Evolutionary conservation across 2,888 invertebrate species (phyloP), one percentile per base, ranked within the genome.

Genomic region (Volucella zonaria): DNA sequence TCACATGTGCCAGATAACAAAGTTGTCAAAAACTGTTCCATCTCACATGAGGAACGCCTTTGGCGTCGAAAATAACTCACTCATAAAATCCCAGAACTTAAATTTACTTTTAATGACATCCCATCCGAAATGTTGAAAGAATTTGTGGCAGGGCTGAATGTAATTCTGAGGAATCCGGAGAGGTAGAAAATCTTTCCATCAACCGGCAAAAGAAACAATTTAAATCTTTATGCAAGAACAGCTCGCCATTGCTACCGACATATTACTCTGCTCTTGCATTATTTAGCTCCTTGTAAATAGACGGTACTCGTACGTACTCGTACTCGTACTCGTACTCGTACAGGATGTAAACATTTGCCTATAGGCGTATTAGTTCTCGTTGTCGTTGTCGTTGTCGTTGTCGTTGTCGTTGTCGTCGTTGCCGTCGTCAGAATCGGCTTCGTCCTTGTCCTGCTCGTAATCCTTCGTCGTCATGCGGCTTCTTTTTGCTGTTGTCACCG

Each of bases 291-390:
- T 56, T 56, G 62, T 56, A 23, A 23, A 23, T 23, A 31, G 31
- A 31, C 4, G 31, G 31, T 31, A 6, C 31, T 31, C 4, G 2
- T 23, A 23, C 23, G 6, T 31, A 31, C 31, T 31, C 31, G 31
- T 70, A 78, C 79, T n/a, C 23, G 6, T 31, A 31, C 31, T 31
- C 23, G 6, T 31, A 31, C 31, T 31, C 31, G 31, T 70, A 78
- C 79, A 79, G 31, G 80, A 85, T 80, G 80, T 85, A 73, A 76
- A 62, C 75, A 73, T 68, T 77, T 68, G 67, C 85, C 58, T 45
- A 42, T 51, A 59, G 83, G 66, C 54, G 43, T 31, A 40, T 31
- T 74, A 43, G 54, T 42, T 31, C 6, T 31, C 31, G 31, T 31
- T 6, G 0, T 31, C 0, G 23, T 23, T 3, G 31, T 31, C 31